A percentile compares a stretch with the other conserved stretches of the same genome.
These are phyloP conservation scores for Geodia barretti DNA, from an alignment of 37 sponge, comb jelly and placozoan genomes.

Conservation along the genomic window DNA sequence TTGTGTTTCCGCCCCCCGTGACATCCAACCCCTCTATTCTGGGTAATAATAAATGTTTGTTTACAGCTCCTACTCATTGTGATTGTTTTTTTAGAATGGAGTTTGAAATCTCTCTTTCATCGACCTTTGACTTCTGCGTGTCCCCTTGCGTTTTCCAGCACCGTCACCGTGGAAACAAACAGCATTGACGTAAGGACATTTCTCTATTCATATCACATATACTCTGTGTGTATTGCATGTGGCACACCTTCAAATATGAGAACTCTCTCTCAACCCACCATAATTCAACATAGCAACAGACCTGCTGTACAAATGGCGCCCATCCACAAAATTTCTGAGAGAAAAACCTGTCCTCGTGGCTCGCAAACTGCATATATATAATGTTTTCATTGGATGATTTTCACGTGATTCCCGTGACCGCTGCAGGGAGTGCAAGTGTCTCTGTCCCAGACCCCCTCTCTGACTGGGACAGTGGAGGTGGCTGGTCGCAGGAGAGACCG, in stretches of 20 bases:
- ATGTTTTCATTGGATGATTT: no score
- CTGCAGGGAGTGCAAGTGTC: neutral
- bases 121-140: conserved; percentile 54
- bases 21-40: conserved; percentile 4
- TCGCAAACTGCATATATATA: no score
- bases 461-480: neutral
- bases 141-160: conserved; percentile 64
- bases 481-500: neutral
- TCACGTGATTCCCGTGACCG: no score
- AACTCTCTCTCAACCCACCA: neutral
- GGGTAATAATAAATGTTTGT: no score
- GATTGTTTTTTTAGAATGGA: conserved; percentile 59
- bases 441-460: neutral
- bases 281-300: no score
- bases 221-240: neutral
- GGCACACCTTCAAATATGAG: no score
- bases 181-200: neutral
- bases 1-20: conserved; percentile 53
- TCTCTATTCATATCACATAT: neutral
- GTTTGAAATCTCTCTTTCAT: conserved; percentile 54
- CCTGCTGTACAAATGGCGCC: no score
- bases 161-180: conserved; percentile 13
- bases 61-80: no score
- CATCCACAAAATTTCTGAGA: no score
- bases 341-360: no score